Conservation (phyloP, 2,113 vertebrate species). For the Anhinga rufa region DNA sequence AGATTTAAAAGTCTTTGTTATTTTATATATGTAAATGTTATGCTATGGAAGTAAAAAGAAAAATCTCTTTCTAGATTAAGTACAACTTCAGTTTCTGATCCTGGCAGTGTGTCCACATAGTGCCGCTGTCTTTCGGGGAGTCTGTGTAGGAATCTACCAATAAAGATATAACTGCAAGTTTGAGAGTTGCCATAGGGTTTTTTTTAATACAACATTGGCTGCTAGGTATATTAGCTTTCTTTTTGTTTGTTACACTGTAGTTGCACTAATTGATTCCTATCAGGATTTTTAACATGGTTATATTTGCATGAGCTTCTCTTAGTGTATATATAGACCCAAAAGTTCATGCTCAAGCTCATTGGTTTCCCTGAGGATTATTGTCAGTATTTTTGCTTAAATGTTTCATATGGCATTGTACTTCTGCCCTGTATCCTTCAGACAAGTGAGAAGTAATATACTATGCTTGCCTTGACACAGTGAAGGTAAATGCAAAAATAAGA, state of each 20-base stretch:
- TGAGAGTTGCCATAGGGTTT: background rate
- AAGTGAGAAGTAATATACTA: background rate
- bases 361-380: background rate
- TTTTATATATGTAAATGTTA: background rate
- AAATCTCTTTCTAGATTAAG: background rate
- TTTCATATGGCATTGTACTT: background rate
- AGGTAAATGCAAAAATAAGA: constrained; percentile 35
- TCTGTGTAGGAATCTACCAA: background rate
- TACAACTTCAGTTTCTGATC: background rate
- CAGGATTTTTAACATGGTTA: background rate
- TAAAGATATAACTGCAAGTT: background rate
- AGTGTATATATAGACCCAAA: background rate
- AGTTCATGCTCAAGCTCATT: background rate
- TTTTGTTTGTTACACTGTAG: background rate
- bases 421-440: background rate
- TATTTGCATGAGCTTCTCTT: background rate
- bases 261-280: background rate
- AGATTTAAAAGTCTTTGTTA: background rate
- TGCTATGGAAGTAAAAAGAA: background rate
- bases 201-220: background rate
- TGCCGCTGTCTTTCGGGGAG: background rate
- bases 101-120: background rate
- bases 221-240: background rate
- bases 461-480: background rate
- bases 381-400: background rate